Conservation (phyloP, 2,888 invertebrate species). For the Lamellibrachia columna region DNA sequence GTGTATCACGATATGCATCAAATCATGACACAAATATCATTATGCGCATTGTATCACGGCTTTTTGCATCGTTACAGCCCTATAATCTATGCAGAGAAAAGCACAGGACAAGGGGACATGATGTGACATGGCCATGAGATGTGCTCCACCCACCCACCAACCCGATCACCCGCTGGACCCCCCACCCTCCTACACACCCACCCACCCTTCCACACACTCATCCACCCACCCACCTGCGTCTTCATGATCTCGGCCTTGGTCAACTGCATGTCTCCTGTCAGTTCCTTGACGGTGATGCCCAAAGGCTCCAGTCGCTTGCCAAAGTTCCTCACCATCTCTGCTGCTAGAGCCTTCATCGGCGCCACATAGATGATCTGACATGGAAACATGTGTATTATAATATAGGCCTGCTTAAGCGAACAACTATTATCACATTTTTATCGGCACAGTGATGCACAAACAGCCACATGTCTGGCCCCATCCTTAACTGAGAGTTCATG, state of each 20-base stretch:
- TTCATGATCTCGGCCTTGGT: constrained; percentile 92
- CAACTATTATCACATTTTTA: no score
- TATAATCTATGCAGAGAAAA: no score
- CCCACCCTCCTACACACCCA: constrained; percentile 69
- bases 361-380: constrained; percentile 94
- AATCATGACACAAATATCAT: no score
- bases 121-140: not conserved
- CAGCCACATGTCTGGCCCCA: no score
- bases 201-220: not conserved
- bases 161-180: no score
- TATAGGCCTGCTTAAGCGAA: no score
- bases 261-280: constrained; percentile 98
- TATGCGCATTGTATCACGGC: no score
- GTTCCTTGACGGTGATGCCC: constrained; percentile 86
- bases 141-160: not conserved
- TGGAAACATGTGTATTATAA: not conserved
- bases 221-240: constrained; percentile 75
- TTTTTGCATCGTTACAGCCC: no score
- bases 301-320: constrained; percentile 80
- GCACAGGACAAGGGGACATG: not conserved
- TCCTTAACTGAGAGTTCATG: no score
- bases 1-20: no score
- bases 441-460: no score
- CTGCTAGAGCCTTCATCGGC: constrained; percentile 98
- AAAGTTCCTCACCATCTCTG: constrained; percentile 98